phyloP scores from a whole-genome alignment of 2,888 invertebrate genomes.

The Cataglyphis albicans region DNA sequence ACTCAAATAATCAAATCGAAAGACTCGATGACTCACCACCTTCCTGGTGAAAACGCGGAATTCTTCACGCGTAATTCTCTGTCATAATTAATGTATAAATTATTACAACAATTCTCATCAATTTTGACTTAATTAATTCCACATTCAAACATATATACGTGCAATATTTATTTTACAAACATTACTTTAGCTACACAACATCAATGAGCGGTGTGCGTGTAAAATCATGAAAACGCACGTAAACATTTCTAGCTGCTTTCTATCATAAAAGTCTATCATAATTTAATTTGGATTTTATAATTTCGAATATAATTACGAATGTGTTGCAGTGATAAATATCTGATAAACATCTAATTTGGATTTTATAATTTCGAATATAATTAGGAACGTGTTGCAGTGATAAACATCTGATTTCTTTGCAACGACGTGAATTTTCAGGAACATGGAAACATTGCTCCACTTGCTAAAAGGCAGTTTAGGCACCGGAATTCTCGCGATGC shows the following conservation, averaged over 20 bases:
- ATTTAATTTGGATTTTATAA: neutral
- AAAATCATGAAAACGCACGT: neutral
- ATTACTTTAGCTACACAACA: neutral
- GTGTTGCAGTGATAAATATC: no score
- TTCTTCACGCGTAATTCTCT: neutral
- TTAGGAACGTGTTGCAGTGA: neutral
- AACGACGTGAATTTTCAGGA: constrained; percentile 87
- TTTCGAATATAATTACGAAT: no score
- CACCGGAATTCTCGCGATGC: constrained; percentile 97
- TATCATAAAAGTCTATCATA: neutral
- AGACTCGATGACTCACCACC: neutral
- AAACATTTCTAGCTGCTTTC: neutral
- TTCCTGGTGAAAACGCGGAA: constrained; percentile 1
- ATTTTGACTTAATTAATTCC: neutral
- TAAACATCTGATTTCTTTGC: neutral
- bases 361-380: neutral
- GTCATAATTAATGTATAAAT: constrained; percentile 5
- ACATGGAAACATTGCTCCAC: constrained; percentile 93
- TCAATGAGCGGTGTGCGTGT: neutral
- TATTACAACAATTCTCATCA: neutral
- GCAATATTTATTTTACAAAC: neutral
- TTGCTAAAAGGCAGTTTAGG: constrained; percentile 96
- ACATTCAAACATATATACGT: neutral
- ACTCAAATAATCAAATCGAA: constrained; percentile 11
- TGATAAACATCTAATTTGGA: no score